These are phyloP conservation scores for Tromatobia lineatoria DNA, from an alignment of 2,888 invertebrate species.

Conservation along the genomic window DNA sequence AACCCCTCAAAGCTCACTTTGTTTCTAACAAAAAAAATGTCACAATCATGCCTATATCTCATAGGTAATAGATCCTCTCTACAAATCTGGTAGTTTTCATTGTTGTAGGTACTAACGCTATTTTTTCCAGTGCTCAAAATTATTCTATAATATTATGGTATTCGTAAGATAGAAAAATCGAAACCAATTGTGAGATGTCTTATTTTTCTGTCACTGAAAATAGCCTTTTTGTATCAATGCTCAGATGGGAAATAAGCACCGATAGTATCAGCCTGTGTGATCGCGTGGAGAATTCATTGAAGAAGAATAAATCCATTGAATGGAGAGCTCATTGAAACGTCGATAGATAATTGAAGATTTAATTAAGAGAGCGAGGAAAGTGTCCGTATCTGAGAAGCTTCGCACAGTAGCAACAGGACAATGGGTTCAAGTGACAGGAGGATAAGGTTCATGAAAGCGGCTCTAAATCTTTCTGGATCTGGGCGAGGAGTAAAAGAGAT, in stretches of 20 bases:
- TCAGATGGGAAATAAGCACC: not conserved
- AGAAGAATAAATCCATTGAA: constrained; percentile 45
- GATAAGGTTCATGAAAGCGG: constrained; percentile 68
- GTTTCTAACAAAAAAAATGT: too few relatives aligned
- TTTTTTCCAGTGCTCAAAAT: too few relatives aligned
- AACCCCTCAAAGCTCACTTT: too few relatives aligned
- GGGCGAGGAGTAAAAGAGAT: not conserved
- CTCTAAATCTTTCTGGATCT: constrained; percentile 66
- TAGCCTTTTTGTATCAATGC: not conserved
- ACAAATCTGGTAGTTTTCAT: too few relatives aligned
- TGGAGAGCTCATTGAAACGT: constrained; percentile 28
- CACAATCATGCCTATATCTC: too few relatives aligned
- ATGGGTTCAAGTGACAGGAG: constrained; percentile 65
- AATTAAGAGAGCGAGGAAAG: constrained; percentile 60
- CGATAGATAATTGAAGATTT: constrained; percentile 60
- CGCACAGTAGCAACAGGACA: constrained; percentile 53
- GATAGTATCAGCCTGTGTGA: not conserved
- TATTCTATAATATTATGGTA: too few relatives aligned
- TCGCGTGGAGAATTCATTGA: not conserved
- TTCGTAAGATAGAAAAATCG: not conserved
- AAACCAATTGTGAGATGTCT: not conserved
- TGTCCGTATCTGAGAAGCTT: constrained; percentile 31
- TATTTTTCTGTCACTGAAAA: not conserved
- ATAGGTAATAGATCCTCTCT: too few relatives aligned
- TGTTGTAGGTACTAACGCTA: too few relatives aligned